These are phyloP conservation scores for Drosophila seguyi DNA, from an alignment of 1,140 invertebrate genomes.

Conservation along the genomic window DNA sequence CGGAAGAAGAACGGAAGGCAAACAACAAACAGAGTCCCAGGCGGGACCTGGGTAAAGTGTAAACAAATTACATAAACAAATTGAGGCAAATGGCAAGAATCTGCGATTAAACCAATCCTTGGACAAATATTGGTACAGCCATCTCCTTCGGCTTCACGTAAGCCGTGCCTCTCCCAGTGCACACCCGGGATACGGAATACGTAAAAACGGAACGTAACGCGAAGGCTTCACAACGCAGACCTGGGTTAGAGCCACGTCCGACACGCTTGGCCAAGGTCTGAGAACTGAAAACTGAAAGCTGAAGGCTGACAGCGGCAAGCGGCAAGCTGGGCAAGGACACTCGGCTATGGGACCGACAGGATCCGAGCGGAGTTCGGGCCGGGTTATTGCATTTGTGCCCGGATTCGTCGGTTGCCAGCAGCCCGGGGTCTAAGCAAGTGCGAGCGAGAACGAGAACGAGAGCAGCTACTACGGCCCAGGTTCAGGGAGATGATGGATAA, in stretches of 20 bases:
- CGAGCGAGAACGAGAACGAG: slow-evolving; percentile 33
- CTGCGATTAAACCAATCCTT: slow-evolving; percentile 38
- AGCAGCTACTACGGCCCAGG: slow-evolving; percentile 6
- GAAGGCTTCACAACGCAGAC: slow-evolving; percentile 20
- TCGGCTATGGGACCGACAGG: slow-evolving; percentile 49
- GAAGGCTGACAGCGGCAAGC: slow-evolving; percentile 27
- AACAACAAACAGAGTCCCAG: slow-evolving; percentile 44
- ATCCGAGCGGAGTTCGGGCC: slow-evolving; percentile 38
- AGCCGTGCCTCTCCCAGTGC: slow-evolving; percentile 5
- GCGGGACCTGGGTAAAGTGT: slow-evolving; percentile 30
- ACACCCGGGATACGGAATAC: slow-evolving; percentile 18
- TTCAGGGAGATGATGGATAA: slow-evolving; percentile 40
- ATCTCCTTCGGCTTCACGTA: slow-evolving; percentile 27
- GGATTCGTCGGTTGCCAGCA: slow-evolving; percentile 51
- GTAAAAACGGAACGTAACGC: slow-evolving; percentile 61
- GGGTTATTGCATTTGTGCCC: slow-evolving; percentile 34
- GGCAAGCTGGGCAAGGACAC: slow-evolving; percentile 38
- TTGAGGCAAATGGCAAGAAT: slow-evolving; percentile 40
- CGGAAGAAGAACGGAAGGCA: slow-evolving; percentile 45
- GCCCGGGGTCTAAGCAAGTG: slow-evolving; percentile 34
- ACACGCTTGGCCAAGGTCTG: slow-evolving; percentile 80
- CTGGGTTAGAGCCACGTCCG: slow-evolving; percentile 58
- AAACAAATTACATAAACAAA: slow-evolving; percentile 83
- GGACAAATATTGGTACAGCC: slow-evolving; percentile 66
- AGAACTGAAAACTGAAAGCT: slow-evolving; percentile 79